Base-by-base conservation (phyloP, 1,140 invertebrate genomes). In the Procambarus virginalis region DNA sequence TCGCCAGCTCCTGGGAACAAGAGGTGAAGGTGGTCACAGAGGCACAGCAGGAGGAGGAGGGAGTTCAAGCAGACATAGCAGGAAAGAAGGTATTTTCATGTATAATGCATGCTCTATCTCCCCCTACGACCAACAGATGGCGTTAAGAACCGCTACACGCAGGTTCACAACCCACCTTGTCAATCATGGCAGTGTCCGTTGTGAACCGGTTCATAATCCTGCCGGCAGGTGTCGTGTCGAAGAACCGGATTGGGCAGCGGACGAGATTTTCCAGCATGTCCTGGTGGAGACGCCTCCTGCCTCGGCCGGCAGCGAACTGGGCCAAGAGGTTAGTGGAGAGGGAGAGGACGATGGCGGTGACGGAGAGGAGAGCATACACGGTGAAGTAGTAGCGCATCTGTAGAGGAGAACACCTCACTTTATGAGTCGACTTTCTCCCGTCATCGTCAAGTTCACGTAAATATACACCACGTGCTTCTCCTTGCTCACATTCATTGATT, bases 1-100 rank as follows among this genome's bases (percentile, higher is more conserved):
- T 96, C 12, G 96, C 96, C 58, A 97, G 94, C 96, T 97, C 97
- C 96, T 97, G 93, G 92, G 84, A 89, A 82, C 45, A 45, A n/a
- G 6, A 55, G 46, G 51, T 22, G 34, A 22, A 10, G 55, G 60
- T 64, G 60, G 34, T 55, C 51, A 55, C 51, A 12, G 8, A 55
- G 1, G 51, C 8, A 55, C 1, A 55, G 10, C 8, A 5, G 1
- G 51, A 55, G 8, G 12, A 12, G 51, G 51, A 55, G 51, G 51
- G 4, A 0, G 51, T 55, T 9, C 51, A 55, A 8, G 12, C 51
- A 55, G 3, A 5, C 10, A 68, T 68, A 17, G 17, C 64, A 68
- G 20, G 14, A 17, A 20, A 17, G 64, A 20, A 68, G 14, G 2
- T 14, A 14, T 58, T 58, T 34, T 1, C 34, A 34, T 34, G 34